These are phyloP conservation scores for Corythornis vintsioides DNA, from an alignment of 2,113 vertebrate species.

Conservation along the genomic window DNA sequence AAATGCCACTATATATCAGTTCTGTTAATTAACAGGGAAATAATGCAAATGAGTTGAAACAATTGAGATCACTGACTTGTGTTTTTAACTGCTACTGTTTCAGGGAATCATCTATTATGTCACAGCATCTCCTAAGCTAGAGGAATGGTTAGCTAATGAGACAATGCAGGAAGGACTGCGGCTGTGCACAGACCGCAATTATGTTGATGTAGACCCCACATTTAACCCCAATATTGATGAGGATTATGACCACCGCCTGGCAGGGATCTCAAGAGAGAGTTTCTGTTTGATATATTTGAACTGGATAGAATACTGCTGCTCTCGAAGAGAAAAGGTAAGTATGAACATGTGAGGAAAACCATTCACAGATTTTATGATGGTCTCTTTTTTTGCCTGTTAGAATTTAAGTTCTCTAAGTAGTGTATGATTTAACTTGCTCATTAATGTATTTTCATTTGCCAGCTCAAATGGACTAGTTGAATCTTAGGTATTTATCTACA, in stretches of 20 bases:
- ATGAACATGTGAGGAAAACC: background rate
- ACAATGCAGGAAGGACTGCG: constrained; percentile 93
- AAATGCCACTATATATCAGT: background rate
- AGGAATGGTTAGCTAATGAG: constrained; percentile 96
- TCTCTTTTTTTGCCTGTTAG: background rate
- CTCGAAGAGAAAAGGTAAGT: constrained; percentile 87
- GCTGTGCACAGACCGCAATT: constrained; percentile 89
- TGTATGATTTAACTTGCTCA: background rate
- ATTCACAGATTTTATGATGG: background rate
- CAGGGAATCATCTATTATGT: constrained; percentile 98
- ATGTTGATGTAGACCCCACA: constrained; percentile 96
- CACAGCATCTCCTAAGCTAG: constrained; percentile 88
- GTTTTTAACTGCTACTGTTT: background rate
- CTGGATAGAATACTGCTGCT: constrained; percentile 98
- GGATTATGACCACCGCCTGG: constrained; percentile 96
- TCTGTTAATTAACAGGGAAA: background rate
- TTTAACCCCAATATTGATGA: constrained; percentile 99
- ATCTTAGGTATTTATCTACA: background rate
- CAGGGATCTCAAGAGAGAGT: constrained; percentile 95
- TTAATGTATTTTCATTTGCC: background rate
- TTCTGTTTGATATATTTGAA: constrained; percentile 93
- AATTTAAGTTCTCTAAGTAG: background rate
- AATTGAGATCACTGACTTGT: background rate
- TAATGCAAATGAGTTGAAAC: background rate
- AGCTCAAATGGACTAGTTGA: background rate